These are phyloP conservation scores for Oasisia sp. DNA, from an alignment of 2,888 invertebrate genomes.

Conservation along the genomic window DNA sequence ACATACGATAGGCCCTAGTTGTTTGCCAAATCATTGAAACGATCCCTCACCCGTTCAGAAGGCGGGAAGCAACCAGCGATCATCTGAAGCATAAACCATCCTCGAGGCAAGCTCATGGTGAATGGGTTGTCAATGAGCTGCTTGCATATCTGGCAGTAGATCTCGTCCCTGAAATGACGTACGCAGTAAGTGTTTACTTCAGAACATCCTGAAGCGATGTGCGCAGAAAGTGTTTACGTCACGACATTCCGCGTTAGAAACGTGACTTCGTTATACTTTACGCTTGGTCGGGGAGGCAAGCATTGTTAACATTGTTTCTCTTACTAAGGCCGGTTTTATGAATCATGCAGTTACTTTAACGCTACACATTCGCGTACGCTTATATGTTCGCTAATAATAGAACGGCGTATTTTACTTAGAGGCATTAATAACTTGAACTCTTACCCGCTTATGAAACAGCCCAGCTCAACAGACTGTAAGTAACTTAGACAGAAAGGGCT, in stretches of 20 bases:
- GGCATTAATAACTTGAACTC: too few species aligned
- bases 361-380: too few species aligned
- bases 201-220: background rate
- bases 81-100: constrained; percentile 29
- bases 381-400: too few species aligned
- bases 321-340: background rate
- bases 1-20: too few species aligned
- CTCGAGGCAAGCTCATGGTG: constrained; percentile 27
- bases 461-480: too few species aligned
- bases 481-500: too few species aligned
- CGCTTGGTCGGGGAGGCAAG: background rate
- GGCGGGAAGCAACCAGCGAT: constrained; percentile 29
- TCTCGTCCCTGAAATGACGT: constrained; percentile 30
- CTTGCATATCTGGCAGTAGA: constrained; percentile 34
- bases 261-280: background rate
- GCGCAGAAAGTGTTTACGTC: background rate
- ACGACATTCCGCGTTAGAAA: constrained; percentile 9
- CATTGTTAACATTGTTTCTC: background rate
- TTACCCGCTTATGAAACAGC: too few species aligned
- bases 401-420: too few species aligned
- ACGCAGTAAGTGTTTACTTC: background rate
- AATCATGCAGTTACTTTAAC: too few species aligned
- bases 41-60: background rate
- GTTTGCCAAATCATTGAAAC: too few species aligned
- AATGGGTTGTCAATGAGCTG: constrained; percentile 32